Evolutionary conservation across 2,888 invertebrate genomes (phyloP).

Genomic region (Tribolium freemani): DNA sequence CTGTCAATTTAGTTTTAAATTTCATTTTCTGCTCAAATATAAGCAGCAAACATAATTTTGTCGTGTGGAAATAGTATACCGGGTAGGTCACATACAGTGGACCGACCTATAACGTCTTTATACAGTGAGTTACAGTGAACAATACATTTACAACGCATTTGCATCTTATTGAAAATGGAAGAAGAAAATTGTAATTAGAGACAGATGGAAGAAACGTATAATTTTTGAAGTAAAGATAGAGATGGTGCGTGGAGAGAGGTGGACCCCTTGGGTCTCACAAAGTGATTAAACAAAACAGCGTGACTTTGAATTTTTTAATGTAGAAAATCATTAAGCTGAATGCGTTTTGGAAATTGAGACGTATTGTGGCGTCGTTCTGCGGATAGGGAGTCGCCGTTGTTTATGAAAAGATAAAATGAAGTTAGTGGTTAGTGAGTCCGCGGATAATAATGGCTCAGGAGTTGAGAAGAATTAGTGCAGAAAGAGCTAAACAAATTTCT

Average conservation of each 20-base stretch:
- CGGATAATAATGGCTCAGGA: slow-evolving; percentile 13
- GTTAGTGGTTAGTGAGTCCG: slow-evolving; percentile 3
- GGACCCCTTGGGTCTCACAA: too few relatives aligned
- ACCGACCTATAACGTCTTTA: too few relatives aligned
- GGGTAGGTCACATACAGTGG: too few relatives aligned
- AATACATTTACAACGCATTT: too few relatives aligned
- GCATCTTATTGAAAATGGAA: too few relatives aligned
- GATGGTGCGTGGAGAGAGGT: background rate
- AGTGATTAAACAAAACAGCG: slow-evolving; percentile 24
- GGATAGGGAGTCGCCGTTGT: background rate
- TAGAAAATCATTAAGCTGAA: slow-evolving; percentile 34
- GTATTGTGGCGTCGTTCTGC: slow-evolving; percentile 21
- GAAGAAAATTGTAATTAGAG: too few relatives aligned
- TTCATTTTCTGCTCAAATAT: slow-evolving; percentile 27
- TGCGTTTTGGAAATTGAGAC: slow-evolving; percentile 29
- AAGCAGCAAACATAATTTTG: slow-evolving; percentile 37
- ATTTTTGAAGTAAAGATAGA: too few relatives aligned
- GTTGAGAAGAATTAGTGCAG: slow-evolving; percentile 6
- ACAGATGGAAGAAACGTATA: too few relatives aligned
- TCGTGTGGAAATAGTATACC: background rate
- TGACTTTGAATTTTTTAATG: slow-evolving; percentile 32
- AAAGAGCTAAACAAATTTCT: background rate
- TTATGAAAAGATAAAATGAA: slow-evolving; percentile 30
- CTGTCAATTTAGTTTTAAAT: slow-evolving; percentile 35
- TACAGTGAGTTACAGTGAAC: too few relatives aligned